phyloP scores from a whole-genome alignment of 2,113 vertebrate species.

The Herpetotheres cachinnans region DNA sequence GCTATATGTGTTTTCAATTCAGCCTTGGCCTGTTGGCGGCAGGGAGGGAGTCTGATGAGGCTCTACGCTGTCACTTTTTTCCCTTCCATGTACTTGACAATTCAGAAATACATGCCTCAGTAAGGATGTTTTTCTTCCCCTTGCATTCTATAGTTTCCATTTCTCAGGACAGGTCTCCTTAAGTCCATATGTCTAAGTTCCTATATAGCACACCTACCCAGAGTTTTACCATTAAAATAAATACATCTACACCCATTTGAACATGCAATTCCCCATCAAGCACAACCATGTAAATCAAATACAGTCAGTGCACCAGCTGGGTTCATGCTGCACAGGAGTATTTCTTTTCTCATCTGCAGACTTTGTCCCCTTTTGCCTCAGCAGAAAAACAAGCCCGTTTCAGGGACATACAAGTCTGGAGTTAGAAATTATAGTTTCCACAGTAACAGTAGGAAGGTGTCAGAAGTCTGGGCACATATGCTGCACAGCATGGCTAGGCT shows the following conservation, averaged over 20 bases:
- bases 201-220: not conserved
- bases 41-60: not conserved
- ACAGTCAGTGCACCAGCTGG: not conserved
- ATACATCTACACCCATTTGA: not conserved
- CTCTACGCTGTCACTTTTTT: not conserved
- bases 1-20: conserved; percentile 14
- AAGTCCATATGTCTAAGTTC: not conserved
- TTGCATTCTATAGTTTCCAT: not conserved
- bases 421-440: not conserved
- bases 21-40: not conserved
- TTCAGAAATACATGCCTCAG: not conserved
- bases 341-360: not conserved
- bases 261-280: not conserved
- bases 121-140: not conserved
- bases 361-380: not conserved
- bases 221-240: not conserved
- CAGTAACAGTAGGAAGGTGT: conserved; percentile 25
- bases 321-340: not conserved
- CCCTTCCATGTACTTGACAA: not conserved
- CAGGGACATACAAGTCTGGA: not conserved
- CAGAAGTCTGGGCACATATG: not conserved
- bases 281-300: not conserved
- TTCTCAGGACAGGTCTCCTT: not conserved
- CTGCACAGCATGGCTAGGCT: not conserved
- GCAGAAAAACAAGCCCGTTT: not conserved